A percentile compares a stretch with the other conserved stretches of the same genome.
Evolutionary conservation across 2,113 vertebrate species (phyloP).

Genomic region (Cacatua alba): DNA sequence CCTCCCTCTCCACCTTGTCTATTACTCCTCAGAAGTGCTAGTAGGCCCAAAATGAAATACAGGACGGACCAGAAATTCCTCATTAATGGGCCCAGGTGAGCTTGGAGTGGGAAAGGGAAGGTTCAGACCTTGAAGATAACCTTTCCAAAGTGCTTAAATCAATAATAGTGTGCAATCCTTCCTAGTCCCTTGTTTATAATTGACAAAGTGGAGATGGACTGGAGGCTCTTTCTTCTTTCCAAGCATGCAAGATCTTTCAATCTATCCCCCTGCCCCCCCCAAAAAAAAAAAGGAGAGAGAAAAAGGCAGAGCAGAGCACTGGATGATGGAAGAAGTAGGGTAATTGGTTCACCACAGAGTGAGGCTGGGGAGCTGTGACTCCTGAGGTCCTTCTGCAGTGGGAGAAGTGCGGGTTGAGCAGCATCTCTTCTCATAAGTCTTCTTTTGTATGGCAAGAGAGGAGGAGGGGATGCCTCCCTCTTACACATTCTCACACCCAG

Average conservation of each 20-base stretch:
- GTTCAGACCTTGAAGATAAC: slow-evolving; percentile 61
- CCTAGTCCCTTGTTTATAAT: slow-evolving; percentile 18
- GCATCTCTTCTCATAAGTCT: not conserved
- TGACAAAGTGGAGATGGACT: slow-evolving; percentile 57
- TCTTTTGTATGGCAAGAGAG: not conserved
- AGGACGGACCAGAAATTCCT: slow-evolving; percentile 54
- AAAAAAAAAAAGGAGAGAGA: not conserved
- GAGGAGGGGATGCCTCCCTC: not conserved
- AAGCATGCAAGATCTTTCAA: slow-evolving; percentile 27
- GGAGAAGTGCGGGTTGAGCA: not conserved
- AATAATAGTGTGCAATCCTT: slow-evolving; percentile 44
- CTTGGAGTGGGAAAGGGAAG: slow-evolving; percentile 11
- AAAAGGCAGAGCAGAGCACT: not conserved
- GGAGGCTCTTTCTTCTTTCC: slow-evolving; percentile 48
- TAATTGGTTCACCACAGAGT: not conserved
- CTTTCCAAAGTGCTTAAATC: slow-evolving; percentile 54
- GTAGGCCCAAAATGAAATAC: slow-evolving; percentile 38
- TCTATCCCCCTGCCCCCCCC: not conserved
- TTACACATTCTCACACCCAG: not conserved
- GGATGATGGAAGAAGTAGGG: not conserved
- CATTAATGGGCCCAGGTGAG: slow-evolving; percentile 72
- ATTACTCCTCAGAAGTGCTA: slow-evolving; percentile 53
- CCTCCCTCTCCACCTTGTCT: slow-evolving; percentile 25
- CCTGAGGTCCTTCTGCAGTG: not conserved
- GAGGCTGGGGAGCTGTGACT: not conserved